Evolutionary conservation across 1,140 invertebrate species (phyloP), one percentile per base, ranked within the genome.

Genomic region (Apis cerana): DNA sequence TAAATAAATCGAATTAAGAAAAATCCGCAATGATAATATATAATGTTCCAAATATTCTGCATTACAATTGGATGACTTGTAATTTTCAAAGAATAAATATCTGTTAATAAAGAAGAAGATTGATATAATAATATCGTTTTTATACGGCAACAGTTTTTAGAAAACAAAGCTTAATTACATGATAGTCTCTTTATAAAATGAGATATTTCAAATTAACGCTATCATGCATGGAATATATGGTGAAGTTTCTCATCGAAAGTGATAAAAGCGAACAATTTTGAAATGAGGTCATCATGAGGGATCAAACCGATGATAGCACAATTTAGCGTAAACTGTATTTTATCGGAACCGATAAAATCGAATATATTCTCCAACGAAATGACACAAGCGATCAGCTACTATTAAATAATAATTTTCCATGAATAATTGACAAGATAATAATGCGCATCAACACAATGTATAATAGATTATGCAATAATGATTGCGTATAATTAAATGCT

Each of bases 301-400:
- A 82, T 76, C 62, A 82, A 59, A 43, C 54, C 48, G 54, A 59
- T 69, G 74, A 82, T 82, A 76, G 27, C 10, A 58, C 75, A 82
- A 76, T 82, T 76, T 69, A 76, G 19, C 74, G 64, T 68, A 76
- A 82, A 82, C 74, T 68, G 80, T 82, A 69, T 82, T 82, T 82
- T 82, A 76, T 76, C 64, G 64, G 15, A 43, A 11, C 27, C 48
- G 74, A 76, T 82, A 52, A 76, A 82, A 76, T 68, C 62, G 74
- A 50, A 68, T 61, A 76, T 54, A 76, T 12, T 43, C 21, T 23
- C 21, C 56, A 27, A 52, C 21, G 19, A 48, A 76, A 76, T 68
- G 50, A 68, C 52, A 50, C 80, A 17, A 33, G 19, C 74, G 72
- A 81, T 82, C 74, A 52, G 13, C 64, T 12, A 74, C 72, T 76